phyloP scores from a whole-genome alignment of 2,888 invertebrate species.

The Nomada flava region DNA sequence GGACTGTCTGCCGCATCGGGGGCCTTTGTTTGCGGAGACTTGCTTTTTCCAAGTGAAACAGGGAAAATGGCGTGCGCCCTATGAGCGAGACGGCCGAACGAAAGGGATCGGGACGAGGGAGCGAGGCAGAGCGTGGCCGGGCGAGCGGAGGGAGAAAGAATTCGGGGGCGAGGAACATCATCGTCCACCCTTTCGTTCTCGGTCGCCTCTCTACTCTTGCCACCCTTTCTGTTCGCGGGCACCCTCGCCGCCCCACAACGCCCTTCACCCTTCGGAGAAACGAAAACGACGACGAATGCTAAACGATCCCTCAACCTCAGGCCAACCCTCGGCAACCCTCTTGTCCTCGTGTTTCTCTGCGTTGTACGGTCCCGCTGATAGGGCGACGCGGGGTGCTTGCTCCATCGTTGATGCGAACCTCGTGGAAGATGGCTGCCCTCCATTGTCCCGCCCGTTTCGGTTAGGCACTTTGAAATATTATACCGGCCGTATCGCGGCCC shows the following conservation, averaged over 20 bases:
- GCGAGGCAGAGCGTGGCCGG: not conserved
- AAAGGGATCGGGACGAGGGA: slow-evolving; percentile 46
- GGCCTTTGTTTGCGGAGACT: slow-evolving; percentile 75
- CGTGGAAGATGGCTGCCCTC: slow-evolving; percentile 75
- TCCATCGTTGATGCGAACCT: slow-evolving; percentile 66
- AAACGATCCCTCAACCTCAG: slow-evolving; percentile 80
- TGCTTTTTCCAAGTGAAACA: slow-evolving; percentile 69
- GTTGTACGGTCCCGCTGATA: slow-evolving; percentile 73
- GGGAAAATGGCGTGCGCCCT: slow-evolving; percentile 32
- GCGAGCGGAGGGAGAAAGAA: slow-evolving; percentile 35
- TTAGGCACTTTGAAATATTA: slow-evolving; percentile 82
- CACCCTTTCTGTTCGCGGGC: slow-evolving; percentile 31
- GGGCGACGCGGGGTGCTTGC: slow-evolving; percentile 59
- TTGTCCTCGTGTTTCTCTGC: slow-evolving; percentile 69
- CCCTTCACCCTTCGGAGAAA: slow-evolving; percentile 58
- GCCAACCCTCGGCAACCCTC: slow-evolving; percentile 75
- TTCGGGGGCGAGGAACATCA: slow-evolving; percentile 62
- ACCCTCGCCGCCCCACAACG: slow-evolving; percentile 43
- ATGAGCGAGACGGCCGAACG: slow-evolving; percentile 15
- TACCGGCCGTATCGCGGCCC: slow-evolving; percentile 74
- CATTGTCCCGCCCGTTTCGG: slow-evolving; percentile 75
- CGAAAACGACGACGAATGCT: slow-evolving; percentile 78
- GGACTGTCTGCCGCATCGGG: slow-evolving; percentile 73
- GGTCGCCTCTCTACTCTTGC: slow-evolving; percentile 22
- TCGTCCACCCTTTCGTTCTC: slow-evolving; percentile 52